A percentile compares a stretch with the other conserved stretches of the same genome.
Evolutionary conservation across 2,113 vertebrate species (phyloP).

Genomic region (Macrotus californicus): DNA sequence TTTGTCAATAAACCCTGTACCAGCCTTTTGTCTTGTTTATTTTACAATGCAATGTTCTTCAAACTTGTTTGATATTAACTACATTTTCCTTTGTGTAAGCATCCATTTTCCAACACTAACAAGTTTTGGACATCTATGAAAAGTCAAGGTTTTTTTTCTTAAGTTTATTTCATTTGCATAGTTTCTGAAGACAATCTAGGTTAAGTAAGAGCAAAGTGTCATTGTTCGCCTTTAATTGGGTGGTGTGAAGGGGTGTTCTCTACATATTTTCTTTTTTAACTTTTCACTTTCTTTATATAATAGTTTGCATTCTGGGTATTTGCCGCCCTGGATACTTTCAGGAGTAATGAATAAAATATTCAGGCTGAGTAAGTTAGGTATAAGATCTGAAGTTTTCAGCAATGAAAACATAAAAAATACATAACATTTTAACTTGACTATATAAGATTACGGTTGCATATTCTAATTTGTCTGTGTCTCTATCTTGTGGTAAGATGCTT

Average conservation of each 20-base stretch:
- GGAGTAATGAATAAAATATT: constrained; percentile 69
- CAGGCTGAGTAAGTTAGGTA: constrained; percentile 41
- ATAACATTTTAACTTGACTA: constrained; percentile 48
- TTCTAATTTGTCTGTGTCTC: constrained; percentile 79
- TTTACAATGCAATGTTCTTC: constrained; percentile 76
- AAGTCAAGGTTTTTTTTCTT: constrained; percentile 24
- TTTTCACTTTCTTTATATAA: constrained; percentile 78
- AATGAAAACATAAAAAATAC: constrained; percentile 60
- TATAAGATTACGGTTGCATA: constrained; percentile 76
- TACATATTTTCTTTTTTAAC: constrained; percentile 68
- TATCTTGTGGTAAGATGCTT: constrained; percentile 80
- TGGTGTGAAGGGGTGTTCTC: constrained; percentile 61
- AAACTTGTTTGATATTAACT: constrained; percentile 76
- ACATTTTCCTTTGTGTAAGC: constrained; percentile 73
- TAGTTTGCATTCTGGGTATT: constrained; percentile 47
- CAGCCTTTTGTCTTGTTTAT: constrained; percentile 78
- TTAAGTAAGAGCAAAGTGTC: constrained; percentile 67
- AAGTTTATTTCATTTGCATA: constrained; percentile 69
- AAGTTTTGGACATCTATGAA: constrained; percentile 72
- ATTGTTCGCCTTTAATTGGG: constrained; percentile 69
- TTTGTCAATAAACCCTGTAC: constrained; percentile 71
- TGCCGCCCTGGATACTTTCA: constrained; percentile 41
- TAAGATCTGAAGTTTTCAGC: constrained; percentile 56
- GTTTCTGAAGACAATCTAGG: constrained; percentile 78
- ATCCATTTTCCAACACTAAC: constrained; percentile 78